Conservation (phyloP, 2,113 vertebrate genomes). For the Hemichromis elongatus region DNA sequence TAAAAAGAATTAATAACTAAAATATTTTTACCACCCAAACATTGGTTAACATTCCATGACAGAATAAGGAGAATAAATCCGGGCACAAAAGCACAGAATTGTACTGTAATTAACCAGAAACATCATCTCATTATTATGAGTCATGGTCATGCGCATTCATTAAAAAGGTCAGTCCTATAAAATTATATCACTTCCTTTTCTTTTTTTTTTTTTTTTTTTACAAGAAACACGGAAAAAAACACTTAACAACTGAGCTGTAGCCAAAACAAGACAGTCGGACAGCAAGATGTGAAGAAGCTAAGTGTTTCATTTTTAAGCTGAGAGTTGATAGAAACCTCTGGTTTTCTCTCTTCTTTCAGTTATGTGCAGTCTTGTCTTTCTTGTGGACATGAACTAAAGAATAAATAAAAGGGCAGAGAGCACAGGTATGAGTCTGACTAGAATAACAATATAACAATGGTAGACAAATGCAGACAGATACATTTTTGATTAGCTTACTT, state of each 20-base stretch:
- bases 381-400: neutral
- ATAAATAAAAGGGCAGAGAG: neutral
- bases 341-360: neutral
- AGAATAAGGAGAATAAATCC: neutral
- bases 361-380: neutral
- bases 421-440: neutral
- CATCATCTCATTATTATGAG: neutral
- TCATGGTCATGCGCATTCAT: neutral
- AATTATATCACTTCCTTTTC: neutral
- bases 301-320: neutral
- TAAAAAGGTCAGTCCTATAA: neutral
- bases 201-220: neutral
- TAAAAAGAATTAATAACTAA: neutral
- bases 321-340: neutral
- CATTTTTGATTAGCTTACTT: neutral
- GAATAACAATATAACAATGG: neutral
- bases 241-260: accelerated
- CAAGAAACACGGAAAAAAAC: neutral
- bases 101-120: neutral
- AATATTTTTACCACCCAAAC: neutral
- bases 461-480: neutral
- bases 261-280: neutral
- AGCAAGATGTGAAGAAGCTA: neutral
- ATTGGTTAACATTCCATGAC: neutral
- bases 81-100: neutral